Evolutionary conservation across 1,140 invertebrate species (phyloP), one percentile per base, ranked within the genome.

Genomic region (Solenopsis fugax): DNA sequence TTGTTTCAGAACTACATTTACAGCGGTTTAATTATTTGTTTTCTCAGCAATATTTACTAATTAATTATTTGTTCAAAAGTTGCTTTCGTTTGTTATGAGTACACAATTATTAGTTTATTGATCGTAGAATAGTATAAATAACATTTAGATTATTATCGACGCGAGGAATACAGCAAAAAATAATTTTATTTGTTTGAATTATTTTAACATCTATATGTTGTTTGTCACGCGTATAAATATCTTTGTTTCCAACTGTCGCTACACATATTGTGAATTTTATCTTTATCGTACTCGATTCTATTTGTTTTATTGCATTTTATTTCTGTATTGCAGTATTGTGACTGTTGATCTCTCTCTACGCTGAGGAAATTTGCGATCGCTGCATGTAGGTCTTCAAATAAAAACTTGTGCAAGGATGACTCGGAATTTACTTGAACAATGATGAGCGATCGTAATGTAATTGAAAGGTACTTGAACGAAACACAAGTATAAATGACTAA

Each of bases 341-440:
- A 72, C 37, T 34, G n/a, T 75, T 75, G 69, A 84, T 84, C 69
- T 69, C 65, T 69, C 41, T 69, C 41, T 60, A 24, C 29, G 54
- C 52, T 37, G 54, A 62, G 80, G 45, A 73, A 73, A 84, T 75
- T 60, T 84, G 18, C 54, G 7, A 60, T 73, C 18, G 67, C 67
- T 73, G 37, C 62, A 54, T 29, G n/a, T 84, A 37, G 18, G 56
- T 71, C 41, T 48, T 48, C 67, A 45, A 73, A 50, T 50, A 50
- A 50, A 73, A 58, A 29, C 50, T 69, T 86, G 85, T 86, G 85
- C 76, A 86, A 86, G 85, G 85, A 86, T 86, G 85, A 86, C 54
- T 29, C 29, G 52, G 13, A 56, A 58, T 45, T 82, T 67, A 67
- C n/a, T 21, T 67, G 41, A 86, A 50, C 24, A 58, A 67, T n/a